Conservation (phyloP, 2,113 vertebrate genomes). For the Alces alces region DNA sequence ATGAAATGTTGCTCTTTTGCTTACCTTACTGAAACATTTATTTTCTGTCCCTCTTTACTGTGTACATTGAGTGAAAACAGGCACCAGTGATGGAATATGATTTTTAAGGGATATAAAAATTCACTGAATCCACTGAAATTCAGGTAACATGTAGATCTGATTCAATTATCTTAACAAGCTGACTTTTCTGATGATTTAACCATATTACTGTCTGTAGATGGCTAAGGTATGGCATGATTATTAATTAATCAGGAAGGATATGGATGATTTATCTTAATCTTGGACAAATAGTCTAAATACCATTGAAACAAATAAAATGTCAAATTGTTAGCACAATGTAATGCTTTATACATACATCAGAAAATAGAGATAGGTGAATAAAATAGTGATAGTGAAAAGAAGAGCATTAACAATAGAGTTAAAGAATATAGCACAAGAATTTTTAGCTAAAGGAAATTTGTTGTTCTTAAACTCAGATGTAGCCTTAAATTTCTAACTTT, state of each 20-base stretch:
- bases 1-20: background rate
- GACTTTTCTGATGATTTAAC: background rate
- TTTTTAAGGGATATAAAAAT: background rate
- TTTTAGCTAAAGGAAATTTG: background rate
- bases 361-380: background rate
- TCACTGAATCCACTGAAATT: background rate
- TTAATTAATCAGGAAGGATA: background rate
- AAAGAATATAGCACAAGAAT: background rate
- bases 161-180: background rate
- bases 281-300: background rate
- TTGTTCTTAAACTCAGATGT: background rate
- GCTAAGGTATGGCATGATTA: background rate
- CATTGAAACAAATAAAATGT: background rate
- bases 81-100: background rate
- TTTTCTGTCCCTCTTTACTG: background rate
- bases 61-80: background rate
- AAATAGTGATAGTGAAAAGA: background rate
- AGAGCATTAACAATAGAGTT: background rate
- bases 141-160: background rate
- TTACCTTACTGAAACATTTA: background rate
- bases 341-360: background rate
- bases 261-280: background rate
- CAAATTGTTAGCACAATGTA: background rate
- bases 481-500: background rate
- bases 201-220: background rate